Conservation (phyloP, 2,888 invertebrate genomes). For the Drosophila maculinotata region DNA sequence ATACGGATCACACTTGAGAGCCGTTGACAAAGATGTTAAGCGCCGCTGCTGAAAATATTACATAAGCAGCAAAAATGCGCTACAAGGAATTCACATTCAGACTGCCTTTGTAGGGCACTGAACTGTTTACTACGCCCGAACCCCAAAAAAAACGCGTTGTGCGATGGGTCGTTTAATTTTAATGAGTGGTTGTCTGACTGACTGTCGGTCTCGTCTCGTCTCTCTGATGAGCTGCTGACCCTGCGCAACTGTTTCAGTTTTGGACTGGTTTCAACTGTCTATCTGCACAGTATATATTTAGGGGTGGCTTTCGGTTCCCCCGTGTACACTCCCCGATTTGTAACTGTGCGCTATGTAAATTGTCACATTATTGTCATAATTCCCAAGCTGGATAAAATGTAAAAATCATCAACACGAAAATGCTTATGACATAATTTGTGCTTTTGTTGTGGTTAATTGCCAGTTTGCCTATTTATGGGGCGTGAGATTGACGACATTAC, state of each 20-base stretch:
- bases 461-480: constrained; percentile 41
- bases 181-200: constrained; percentile 69
- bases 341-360: constrained; percentile 63
- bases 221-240: constrained; percentile 44
- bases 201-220: constrained; percentile 15
- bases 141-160: constrained; percentile 42
- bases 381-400: constrained; percentile 52
- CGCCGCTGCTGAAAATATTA: constrained; percentile 15
- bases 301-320: constrained; percentile 47
- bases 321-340: constrained; percentile 57
- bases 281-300: constrained; percentile 16
- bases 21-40: constrained; percentile 70
- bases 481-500: constrained; percentile 41
- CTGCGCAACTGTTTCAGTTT: constrained; percentile 70
- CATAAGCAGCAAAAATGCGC: constrained; percentile 24
- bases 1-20: constrained; percentile 76
- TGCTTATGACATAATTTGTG: constrained; percentile 69
- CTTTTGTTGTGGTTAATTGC: constrained; percentile 78
- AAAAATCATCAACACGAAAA: constrained; percentile 62
- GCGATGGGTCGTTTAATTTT: constrained; percentile 80
- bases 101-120: constrained; percentile 10
- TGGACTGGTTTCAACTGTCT: constrained; percentile 43
- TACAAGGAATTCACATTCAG: background rate
- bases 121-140: constrained; percentile 7
- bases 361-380: constrained; percentile 76